phyloP scores from a whole-genome alignment of 2,888 invertebrate species.

The Bellardia pandia region DNA sequence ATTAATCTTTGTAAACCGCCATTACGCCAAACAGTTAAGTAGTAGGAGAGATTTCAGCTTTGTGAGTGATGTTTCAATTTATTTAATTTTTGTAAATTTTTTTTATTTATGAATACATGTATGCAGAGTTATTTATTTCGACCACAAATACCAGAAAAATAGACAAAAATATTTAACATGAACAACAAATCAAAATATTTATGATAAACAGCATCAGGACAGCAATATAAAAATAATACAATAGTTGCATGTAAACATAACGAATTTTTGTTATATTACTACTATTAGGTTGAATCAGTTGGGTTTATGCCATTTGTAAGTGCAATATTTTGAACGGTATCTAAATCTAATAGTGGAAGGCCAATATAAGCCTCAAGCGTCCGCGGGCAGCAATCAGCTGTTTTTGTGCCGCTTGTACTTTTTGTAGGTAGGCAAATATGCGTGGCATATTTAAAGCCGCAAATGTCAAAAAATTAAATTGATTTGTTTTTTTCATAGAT shows the following conservation, averaged over 20 bases:
- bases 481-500: no score
- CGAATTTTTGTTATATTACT: background rate
- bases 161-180: constrained; percentile 41
- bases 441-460: no score
- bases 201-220: constrained; percentile 42
- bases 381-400: no score
- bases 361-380: no score
- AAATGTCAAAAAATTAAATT: no score
- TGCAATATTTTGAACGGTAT: no score
- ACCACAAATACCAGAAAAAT: constrained; percentile 50
- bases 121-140: constrained; percentile 42
- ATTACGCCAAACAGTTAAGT: constrained; percentile 49
- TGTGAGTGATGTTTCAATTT: constrained; percentile 21
- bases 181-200: constrained; percentile 68
- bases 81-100: constrained; percentile 42
- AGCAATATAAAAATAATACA: background rate
- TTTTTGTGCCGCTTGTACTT: no score
- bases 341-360: no score
- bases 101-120: constrained; percentile 10
- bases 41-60: constrained; percentile 4
- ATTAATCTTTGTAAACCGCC: constrained; percentile 63
- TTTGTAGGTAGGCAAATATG: no score
- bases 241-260: background rate
- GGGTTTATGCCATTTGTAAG: no score
- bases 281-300: no score